Evolutionary conservation across 2,113 vertebrate genomes (phyloP).

Genomic region (Platycercus adscitus): DNA sequence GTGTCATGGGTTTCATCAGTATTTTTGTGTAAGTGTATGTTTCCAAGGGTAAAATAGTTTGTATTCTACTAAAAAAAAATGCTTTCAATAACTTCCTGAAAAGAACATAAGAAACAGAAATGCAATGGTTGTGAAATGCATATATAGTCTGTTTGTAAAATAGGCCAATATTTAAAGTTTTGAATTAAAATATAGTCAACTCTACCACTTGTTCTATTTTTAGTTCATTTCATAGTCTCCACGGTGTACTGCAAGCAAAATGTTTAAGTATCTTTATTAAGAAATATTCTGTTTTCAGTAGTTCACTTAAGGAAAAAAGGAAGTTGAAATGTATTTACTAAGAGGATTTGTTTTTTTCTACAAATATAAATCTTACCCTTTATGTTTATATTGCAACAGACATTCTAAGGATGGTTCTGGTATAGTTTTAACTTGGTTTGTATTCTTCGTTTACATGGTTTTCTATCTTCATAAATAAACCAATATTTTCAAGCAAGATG

Average conservation of each 20-base stretch:
- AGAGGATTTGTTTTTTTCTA: rapidly evolving
- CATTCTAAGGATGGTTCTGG: neutral
- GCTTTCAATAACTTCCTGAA: neutral
- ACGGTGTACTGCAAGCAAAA: neutral
- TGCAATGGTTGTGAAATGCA: neutral
- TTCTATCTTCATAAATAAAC: neutral
- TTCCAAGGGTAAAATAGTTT: neutral
- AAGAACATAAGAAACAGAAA: neutral
- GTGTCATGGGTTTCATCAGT: neutral
- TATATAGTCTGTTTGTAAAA: neutral
- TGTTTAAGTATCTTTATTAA: neutral
- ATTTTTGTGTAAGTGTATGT: rapidly evolving
- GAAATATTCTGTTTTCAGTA: neutral
- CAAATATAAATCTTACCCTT: neutral
- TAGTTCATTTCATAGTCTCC: neutral
- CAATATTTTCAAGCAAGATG: neutral
- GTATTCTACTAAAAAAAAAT: neutral
- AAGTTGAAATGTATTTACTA: neutral
- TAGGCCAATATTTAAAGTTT: neutral
- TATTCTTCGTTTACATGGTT: neutral
- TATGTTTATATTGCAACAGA: neutral
- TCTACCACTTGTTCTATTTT: neutral
- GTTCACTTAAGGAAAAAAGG: neutral
- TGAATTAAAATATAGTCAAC: neutral
- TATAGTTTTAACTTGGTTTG: neutral